phyloP scores from a whole-genome alignment of 2,113 vertebrate species.

The Excalfactoria chinensis region DNA sequence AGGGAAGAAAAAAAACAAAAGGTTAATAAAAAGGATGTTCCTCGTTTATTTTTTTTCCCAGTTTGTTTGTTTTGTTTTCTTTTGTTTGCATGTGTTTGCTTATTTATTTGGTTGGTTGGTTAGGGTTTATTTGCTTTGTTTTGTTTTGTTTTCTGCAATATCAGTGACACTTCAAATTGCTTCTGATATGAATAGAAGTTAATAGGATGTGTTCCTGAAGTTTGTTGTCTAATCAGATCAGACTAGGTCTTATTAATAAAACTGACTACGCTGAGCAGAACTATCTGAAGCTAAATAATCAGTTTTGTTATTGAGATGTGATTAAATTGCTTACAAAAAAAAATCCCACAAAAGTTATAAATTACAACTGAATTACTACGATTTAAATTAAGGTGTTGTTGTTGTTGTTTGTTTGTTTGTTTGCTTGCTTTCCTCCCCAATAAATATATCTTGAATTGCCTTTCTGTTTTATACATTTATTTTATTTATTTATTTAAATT shows the following conservation, averaged over 20 bases:
- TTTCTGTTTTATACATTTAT: constrained; percentile 2
- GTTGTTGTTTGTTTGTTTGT: too few species aligned
- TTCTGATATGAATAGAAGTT: constrained; percentile 15
- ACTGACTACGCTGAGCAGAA: constrained; percentile 37
- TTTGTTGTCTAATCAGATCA: constrained; percentile 54
- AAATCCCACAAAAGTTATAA: neutral
- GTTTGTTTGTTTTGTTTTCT: neutral
- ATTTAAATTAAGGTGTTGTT: constrained; percentile 7
- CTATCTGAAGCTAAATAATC: constrained; percentile 45
- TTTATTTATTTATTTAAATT: neutral
- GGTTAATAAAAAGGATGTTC: neutral
- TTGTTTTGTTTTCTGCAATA: neutral
- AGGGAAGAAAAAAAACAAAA: neutral
- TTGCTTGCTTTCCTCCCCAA: fast-evolving
- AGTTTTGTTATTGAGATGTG: constrained; percentile 42
- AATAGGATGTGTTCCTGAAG: constrained; percentile 21
- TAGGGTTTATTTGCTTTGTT: too few species aligned
- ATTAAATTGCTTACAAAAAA: constrained; percentile 42
- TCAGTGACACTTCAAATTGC: constrained; percentile 15
- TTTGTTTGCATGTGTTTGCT: neutral
- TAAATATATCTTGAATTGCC: neutral
- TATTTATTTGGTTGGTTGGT: too few species aligned
- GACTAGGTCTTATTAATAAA: constrained; percentile 46
- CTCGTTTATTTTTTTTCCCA: neutral
- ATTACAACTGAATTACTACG: constrained; percentile 9